Percentiles rank a stretch among this genome's conserved stretches.
These are phyloP conservation scores for Acleris literana DNA, from an alignment of 2,888 invertebrate species.

Conservation along the genomic window DNA sequence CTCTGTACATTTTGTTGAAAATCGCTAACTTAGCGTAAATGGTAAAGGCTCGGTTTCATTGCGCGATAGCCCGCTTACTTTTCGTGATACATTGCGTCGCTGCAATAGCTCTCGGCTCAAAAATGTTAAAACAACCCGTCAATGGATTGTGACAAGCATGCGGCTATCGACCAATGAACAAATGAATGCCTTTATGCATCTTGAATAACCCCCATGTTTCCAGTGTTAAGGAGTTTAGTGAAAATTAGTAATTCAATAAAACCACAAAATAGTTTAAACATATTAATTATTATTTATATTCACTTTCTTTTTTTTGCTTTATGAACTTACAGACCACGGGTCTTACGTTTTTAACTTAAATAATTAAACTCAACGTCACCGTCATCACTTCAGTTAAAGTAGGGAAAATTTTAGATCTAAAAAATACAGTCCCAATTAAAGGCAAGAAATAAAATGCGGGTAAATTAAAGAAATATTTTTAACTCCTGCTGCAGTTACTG, in stretches of 20 bases:
- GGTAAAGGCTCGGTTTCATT: no score
- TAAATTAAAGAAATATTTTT: conserved; percentile 15
- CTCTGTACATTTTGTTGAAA: no score
- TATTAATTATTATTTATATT: conserved; percentile 44
- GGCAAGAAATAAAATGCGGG: conserved; percentile 59
- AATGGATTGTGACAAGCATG: no score
- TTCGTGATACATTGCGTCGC: no score
- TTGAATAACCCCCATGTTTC: no score
- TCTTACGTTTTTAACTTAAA: conserved; percentile 64
- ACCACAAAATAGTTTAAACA: conserved; percentile 38
- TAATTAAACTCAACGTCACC: conserved; percentile 47
- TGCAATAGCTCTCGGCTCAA: no score
- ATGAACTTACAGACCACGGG: conserved; percentile 74
- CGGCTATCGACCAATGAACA: no score
- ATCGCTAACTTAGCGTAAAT: no score
- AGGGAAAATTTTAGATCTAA: conserved; percentile 45
- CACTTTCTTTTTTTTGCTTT: conserved; percentile 50
- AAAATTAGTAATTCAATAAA: conserved; percentile 39
- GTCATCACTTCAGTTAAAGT: conserved; percentile 39
- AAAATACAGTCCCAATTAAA: conserved; percentile 43
- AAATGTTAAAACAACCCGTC: no score
- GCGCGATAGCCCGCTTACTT: no score
- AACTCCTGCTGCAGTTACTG: conserved; percentile 3
- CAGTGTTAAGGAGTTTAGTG: no score
- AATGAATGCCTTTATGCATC: no score